Evolutionary conservation across 2,888 invertebrate species (phyloP), one percentile per base, ranked within the genome.

Genomic region (Rotaria magnacalcarata): DNA sequence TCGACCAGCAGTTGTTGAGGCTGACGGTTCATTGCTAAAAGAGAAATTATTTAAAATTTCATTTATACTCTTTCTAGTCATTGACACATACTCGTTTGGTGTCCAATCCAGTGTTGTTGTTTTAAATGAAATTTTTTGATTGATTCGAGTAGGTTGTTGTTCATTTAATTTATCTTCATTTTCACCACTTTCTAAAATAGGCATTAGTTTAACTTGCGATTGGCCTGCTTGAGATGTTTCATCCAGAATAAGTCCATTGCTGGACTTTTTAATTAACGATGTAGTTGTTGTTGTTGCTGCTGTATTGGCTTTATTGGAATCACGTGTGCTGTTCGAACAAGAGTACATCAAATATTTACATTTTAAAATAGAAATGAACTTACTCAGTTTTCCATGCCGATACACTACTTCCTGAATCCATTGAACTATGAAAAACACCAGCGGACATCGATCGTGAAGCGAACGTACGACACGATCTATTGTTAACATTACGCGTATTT

Each of bases 91-190:
- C 80, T 80, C 80, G 10, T 1, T 24, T 47, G 80, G 80, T 47
- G 80, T 80, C 80, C 80, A 80, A 80, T 43, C 80, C 5, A 80
- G 24, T n/a, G 80, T 80, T 47, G 80, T 80, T 47, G 80, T 80
- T 80, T 3, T 24, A 4, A 80, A 47, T 4, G 47, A n/a, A 14
- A 47, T 80, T 24, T 47, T 47, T 24, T 47, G 47, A n/a, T n/a
- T 43, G 3, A 4, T 0, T 47, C 47, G 80, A 11, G 47, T 43
- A 5, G 19, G 54, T 80, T 43, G 43, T 75, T 11, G 19, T 80
- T 80, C 80, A 24, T 10, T 41, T 47, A 14, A 47, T n/a, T 80
- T 80, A 47, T 80, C 80, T 80, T 80, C 80, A 19, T n/a, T 47
- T 80, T 80, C 80, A 47, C 80, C 47, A 47, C 80, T 47, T 47